These are phyloP conservation scores for Pao palembangensis DNA, from an alignment of 2,113 vertebrate genomes.

Conservation along the genomic window DNA sequence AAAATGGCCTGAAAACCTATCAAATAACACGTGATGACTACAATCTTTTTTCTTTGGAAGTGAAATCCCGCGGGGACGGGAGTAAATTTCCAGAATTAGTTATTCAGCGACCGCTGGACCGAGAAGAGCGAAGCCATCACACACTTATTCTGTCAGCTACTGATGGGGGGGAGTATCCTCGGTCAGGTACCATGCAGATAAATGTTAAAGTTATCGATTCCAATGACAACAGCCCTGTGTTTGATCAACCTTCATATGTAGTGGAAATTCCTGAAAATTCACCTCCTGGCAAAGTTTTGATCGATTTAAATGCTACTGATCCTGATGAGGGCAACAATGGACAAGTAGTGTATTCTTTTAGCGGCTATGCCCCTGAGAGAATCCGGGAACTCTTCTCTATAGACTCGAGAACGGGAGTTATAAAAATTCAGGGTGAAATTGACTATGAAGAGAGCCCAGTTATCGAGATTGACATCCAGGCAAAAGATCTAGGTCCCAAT, in stretches of 20 bases:
- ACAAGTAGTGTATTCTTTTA: constrained; percentile 95
- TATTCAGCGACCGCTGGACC: constrained; percentile 90
- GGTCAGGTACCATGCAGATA: constrained; percentile 92
- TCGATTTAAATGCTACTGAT: constrained; percentile 95
- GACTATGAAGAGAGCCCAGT: constrained; percentile 96
- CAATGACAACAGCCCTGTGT: constrained; percentile 96
- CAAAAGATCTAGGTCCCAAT: constrained; percentile 93
- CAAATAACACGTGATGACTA: constrained; percentile 93
- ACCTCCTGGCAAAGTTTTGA: constrained; percentile 85
- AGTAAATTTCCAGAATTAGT: constrained; percentile 97
- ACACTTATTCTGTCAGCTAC: constrained; percentile 92
- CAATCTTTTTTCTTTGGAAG: constrained; percentile 93
- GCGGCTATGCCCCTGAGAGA: constrained; percentile 89
- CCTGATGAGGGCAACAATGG: constrained; percentile 95
- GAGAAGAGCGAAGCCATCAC: constrained; percentile 95
- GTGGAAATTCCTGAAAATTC: constrained; percentile 95
- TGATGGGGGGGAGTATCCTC: constrained; percentile 91
- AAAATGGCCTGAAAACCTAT: constrained; percentile 94
- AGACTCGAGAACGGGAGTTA: constrained; percentile 90
- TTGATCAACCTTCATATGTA: constrained; percentile 90
- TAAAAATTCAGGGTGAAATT: constrained; percentile 93
- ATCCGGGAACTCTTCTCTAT: constrained; percentile 96
- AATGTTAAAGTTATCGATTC: constrained; percentile 97
- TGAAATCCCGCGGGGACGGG: constrained; percentile 95
- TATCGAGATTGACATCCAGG: constrained; percentile 96